Evolutionary conservation across 1,140 invertebrate species (phyloP).

Genomic region (Procambarus clarkii): DNA sequence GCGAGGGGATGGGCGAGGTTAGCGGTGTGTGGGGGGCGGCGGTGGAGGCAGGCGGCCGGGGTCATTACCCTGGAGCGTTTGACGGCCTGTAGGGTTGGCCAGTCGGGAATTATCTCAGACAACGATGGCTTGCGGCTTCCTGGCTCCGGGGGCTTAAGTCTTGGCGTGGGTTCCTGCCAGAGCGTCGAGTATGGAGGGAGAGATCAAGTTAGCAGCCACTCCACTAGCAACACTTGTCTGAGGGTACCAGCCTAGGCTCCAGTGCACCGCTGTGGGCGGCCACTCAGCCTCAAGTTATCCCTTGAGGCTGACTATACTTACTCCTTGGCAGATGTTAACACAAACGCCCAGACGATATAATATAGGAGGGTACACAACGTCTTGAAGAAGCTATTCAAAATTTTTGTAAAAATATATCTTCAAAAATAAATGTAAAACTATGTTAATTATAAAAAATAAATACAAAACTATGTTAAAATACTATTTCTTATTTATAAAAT

Average conservation of each 20-base stretch:
- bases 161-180: constrained; percentile 18
- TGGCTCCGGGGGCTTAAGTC: constrained; percentile 50
- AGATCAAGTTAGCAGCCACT: constrained; percentile 32
- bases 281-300: neutral
- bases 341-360: neutral
- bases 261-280: neutral
- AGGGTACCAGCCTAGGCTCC: neutral
- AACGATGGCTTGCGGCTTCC: constrained; percentile 81
- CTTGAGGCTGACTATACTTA: neutral
- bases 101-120: constrained; percentile 96
- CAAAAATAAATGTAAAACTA: neutral
- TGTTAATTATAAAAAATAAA: neutral
- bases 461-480: neutral
- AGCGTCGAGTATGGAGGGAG: constrained; percentile 13
- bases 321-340: neutral
- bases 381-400: neutral
- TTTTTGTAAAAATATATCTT: too few species aligned
- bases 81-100: constrained; percentile 93
- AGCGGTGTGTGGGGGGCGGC: constrained; percentile 12
- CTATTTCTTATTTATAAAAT: neutral
- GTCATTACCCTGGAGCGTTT: constrained; percentile 77
- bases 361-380: neutral
- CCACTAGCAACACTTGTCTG: neutral
- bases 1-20: neutral
- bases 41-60: neutral